Percentiles rank a stretch among this genome's conserved stretches.
Conservation (phyloP, 2,888 invertebrate species). For the Frankliniella intonsa region DNA sequence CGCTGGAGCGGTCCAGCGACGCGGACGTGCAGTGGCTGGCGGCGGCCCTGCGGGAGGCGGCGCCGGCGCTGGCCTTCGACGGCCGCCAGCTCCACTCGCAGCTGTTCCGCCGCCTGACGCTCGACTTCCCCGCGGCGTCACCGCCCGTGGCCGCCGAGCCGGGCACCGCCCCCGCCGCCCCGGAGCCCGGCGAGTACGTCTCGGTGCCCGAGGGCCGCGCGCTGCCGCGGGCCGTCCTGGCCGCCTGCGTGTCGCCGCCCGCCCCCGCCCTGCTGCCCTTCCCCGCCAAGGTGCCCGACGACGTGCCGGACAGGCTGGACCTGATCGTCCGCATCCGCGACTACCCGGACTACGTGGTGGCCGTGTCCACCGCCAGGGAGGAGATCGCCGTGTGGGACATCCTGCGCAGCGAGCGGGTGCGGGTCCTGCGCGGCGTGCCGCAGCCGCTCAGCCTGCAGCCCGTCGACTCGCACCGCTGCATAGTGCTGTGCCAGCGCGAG, state of each 20-base stretch:
- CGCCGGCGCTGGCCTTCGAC: conserved; percentile 71
- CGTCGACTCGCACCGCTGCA: conserved; percentile 68
- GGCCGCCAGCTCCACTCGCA: conserved; percentile 78
- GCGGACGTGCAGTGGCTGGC: conserved; percentile 56
- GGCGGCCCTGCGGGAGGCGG: conserved; percentile 65
- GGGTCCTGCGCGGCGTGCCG: conserved; percentile 66
- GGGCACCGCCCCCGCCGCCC: neutral
- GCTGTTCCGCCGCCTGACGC: conserved; percentile 45
- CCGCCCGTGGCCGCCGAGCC: neutral
- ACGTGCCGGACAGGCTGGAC: neutral
- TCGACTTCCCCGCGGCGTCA: conserved; percentile 40
- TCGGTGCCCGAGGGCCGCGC: conserved; percentile 23
- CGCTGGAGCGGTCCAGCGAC: conserved; percentile 47
- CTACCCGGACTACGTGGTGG: conserved; percentile 67
- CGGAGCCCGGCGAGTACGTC: neutral
- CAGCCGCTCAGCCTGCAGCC: conserved; percentile 74
- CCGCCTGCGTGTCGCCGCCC: conserved; percentile 52
- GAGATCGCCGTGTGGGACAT: conserved; percentile 82
- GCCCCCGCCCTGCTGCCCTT: conserved; percentile 58
- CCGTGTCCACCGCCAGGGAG: conserved; percentile 66
- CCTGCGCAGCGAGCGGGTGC: conserved; percentile 57
- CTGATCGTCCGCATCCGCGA: conserved; percentile 37
- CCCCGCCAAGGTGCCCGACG: conserved; percentile 4
- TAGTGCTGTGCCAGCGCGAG: conserved; percentile 76
- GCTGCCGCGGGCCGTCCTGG: conserved; percentile 48